Conservation (phyloP, 2,113 vertebrate genomes). For the Phyllostomus discolor region DNA sequence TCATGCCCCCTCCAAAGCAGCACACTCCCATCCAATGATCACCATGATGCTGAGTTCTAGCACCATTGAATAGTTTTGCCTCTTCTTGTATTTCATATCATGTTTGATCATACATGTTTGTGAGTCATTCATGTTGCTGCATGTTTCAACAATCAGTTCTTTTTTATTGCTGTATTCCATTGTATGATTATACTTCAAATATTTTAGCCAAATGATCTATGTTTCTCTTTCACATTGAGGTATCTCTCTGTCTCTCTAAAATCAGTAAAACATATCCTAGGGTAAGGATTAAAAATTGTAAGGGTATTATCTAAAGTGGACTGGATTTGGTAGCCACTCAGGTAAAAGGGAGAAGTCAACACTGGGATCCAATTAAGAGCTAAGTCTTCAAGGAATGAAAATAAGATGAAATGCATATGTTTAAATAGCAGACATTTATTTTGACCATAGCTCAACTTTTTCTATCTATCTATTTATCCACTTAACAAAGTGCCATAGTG, state of each 20-base stretch:
- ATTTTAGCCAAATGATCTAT: background rate
- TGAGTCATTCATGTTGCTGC: background rate
- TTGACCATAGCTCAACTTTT: background rate
- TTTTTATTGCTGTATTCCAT: background rate
- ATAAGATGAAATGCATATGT: background rate
- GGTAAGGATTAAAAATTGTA: background rate
- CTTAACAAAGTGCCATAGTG: background rate
- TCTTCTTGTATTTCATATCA: background rate
- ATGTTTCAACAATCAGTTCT: background rate
- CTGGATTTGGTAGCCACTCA: background rate
- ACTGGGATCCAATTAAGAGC: background rate
- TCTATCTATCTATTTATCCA: background rate
- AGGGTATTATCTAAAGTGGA: background rate
- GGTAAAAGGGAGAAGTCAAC: background rate
- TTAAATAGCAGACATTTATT: background rate
- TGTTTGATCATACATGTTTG: background rate
- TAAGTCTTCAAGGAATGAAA: background rate
- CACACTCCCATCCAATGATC: background rate
- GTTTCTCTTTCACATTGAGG: no score
- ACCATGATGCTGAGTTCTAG: background rate
- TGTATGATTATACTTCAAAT: background rate
- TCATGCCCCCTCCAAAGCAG: background rate
- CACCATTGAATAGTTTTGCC: background rate
- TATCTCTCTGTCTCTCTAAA: no score
- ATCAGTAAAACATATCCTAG: no score